A percentile compares a stretch with the other conserved stretches of the same genome.
These are phyloP conservation scores for Chrysolina americana DNA, from an alignment of 2,888 invertebrate genomes.

Conservation along the genomic window DNA sequence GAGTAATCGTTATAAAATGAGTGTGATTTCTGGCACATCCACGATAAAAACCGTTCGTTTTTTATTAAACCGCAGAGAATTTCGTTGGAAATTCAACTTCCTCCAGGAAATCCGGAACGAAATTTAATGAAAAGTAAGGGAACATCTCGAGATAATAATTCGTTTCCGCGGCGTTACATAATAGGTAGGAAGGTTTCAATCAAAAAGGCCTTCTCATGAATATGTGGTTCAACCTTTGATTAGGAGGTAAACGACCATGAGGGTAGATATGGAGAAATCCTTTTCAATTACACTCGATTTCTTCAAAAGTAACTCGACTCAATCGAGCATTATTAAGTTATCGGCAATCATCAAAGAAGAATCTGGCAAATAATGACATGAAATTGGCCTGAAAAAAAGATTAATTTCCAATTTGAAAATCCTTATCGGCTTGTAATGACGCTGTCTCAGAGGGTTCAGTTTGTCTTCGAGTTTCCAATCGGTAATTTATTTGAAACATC, in stretches of 20 bases:
- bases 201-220: not conserved
- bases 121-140: constrained; percentile 3
- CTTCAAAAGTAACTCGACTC: not conserved
- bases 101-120: not conserved
- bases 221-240: not conserved
- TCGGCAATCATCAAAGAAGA: too few relatives aligned
- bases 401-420: too few relatives aligned
- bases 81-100: not conserved
- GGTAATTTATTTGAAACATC: too few relatives aligned
- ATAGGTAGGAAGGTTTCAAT: constrained; percentile 1
- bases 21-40: not conserved
- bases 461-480: too few relatives aligned
- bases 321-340: too few relatives aligned
- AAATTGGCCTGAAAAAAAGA: too few relatives aligned
- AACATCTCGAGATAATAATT: constrained; percentile 9
- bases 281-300: not conserved
- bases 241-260: not conserved
- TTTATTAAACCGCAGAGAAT: not conserved
- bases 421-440: too few relatives aligned
- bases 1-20: not conserved
- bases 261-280: not conserved
- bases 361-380: too few relatives aligned
- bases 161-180: constrained; percentile 5
- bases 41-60: not conserved
- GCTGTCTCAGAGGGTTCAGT: too few relatives aligned